Base-by-base conservation (phyloP, 2,888 invertebrate genomes). In the Ephialtes manifestator region DNA sequence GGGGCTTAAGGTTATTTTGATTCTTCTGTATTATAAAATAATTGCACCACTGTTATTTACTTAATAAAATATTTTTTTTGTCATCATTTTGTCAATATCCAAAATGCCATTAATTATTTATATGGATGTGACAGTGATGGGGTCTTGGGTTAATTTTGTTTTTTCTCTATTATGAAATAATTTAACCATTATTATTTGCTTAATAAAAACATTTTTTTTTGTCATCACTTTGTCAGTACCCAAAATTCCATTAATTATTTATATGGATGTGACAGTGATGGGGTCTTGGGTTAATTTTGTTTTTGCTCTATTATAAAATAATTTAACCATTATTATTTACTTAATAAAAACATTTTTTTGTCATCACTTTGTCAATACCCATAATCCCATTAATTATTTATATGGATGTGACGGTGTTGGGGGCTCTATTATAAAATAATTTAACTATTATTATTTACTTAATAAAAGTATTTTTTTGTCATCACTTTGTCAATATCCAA, bases 261-360 rank as follows among this genome's bases (percentile, higher is more conserved):
- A 51, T 18, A 51, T 51, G n/a, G 5, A 51, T 51, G 48, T 51
- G n/a, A n/a, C 13, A 51, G 46, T 46, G 46, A 43, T 13, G 10
- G n/a, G 48, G n/a, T 4, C 35, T 35, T 35, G 4, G 4, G 7
- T 0, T 35, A 3, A 35, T 4, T 35, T 35, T 35, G 35, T 2
- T 35, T 35, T 4, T 35, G 1, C 4, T 35, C 35, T 35, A 7
- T 35, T 7, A 35, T 7, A 35, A 35, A 35, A 31, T 31, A 31
- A 31, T 31, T 31, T 2, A 2, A 31, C 2, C 31, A 31, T 5
- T 31, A 5, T 31, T 31, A 31, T 31, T 31, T 31, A 31, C 31
- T 31, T 31, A 2, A 31, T 31, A 31, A 31, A 31, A 5, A 31
- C 70, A 77, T 76, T 51, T 67, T 53, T 53, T 65, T 82, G 46